phyloP scores from a whole-genome alignment of 2,888 invertebrate species.

The Scaptomyza caliginosa region DNA sequence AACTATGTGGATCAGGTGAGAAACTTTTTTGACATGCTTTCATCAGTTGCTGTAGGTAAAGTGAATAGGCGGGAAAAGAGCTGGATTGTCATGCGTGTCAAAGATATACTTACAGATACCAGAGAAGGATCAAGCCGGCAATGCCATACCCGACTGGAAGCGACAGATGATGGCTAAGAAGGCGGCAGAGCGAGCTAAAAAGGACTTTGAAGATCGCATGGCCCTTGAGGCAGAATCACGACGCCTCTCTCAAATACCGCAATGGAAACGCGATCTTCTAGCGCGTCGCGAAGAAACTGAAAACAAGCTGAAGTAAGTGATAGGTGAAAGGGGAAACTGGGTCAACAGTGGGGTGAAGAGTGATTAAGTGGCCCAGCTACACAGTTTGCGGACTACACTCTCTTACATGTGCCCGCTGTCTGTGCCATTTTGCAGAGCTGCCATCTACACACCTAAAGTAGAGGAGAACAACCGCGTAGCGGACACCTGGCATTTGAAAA shows the following conservation, averaged over 20 bases:
- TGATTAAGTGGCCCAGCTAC: slow-evolving; percentile 41
- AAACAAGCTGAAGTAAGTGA: slow-evolving; percentile 89
- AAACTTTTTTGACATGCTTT: slow-evolving; percentile 41
- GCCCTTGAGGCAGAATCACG: slow-evolving; percentile 93
- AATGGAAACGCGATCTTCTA: slow-evolving; percentile 96
- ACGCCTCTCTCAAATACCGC: slow-evolving; percentile 93
- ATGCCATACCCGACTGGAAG: slow-evolving; percentile 97
- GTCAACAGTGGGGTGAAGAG: slow-evolving; percentile 11
- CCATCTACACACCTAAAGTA: slow-evolving; percentile 89
- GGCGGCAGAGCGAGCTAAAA: slow-evolving; percentile 95
- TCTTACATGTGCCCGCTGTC: slow-evolving; percentile 42
- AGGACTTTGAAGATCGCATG: slow-evolving; percentile 94
- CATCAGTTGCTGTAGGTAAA: background rate
- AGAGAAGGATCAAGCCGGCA: slow-evolving; percentile 94
- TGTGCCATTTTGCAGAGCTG: slow-evolving; percentile 84
- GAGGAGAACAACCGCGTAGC: slow-evolving; percentile 85
- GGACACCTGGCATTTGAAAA: slow-evolving; percentile 84
- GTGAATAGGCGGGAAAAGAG: background rate
- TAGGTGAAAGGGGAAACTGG: background rate
- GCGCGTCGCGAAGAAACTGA: slow-evolving; percentile 92
- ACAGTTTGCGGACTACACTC: slow-evolving; percentile 36
- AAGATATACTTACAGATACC: slow-evolving; percentile 89
- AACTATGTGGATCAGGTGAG: slow-evolving; percentile 96
- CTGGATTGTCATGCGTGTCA: slow-evolving; percentile 51
- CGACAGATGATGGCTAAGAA: slow-evolving; percentile 97